These are phyloP conservation scores for Sylvia borin DNA, from an alignment of 2,797 vertebrate species.

Conservation along the genomic window DNA sequence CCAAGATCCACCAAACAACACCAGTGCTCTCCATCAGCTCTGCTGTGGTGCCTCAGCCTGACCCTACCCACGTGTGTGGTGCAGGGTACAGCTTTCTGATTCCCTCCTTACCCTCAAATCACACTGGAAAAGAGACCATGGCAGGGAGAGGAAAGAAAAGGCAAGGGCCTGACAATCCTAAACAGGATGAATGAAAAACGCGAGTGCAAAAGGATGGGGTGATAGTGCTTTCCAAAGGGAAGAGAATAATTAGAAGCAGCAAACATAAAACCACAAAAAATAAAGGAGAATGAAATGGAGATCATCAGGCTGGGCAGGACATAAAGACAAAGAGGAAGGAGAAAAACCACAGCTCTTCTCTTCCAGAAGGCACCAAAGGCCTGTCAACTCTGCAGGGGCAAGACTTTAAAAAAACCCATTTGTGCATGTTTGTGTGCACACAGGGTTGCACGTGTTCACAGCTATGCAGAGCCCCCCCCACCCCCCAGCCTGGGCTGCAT, in stretches of 20 bases:
- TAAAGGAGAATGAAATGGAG: not conserved
- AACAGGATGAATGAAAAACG: not conserved
- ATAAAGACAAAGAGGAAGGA: not conserved
- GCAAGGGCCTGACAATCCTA: not conserved
- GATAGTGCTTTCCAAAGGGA: constrained; percentile 11
- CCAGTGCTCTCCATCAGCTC: not conserved
- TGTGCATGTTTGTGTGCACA: not conserved
- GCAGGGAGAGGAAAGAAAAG: not conserved
- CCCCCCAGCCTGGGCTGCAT: not conserved
- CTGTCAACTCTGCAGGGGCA: not conserved
- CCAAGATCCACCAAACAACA: not conserved
- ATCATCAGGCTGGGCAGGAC: not conserved
- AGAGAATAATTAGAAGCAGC: constrained; percentile 35
- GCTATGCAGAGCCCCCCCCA: not conserved
- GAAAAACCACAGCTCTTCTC: constrained; percentile 8
- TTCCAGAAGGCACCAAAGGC: constrained; percentile 11
- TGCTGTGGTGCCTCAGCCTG: accelerated
- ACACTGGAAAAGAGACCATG: accelerated
- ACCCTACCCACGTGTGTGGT: not conserved
- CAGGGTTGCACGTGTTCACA: not conserved
- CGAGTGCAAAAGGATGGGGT: not conserved
- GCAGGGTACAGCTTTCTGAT: not conserved
- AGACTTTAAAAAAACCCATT: not conserved
- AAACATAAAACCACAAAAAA: constrained; percentile 36
- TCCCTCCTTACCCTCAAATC: not conserved